Evolutionary conservation across 1,140 invertebrate genomes (phyloP), one percentile per base, ranked within the genome.

Genomic region (Eumaeus atala): DNA sequence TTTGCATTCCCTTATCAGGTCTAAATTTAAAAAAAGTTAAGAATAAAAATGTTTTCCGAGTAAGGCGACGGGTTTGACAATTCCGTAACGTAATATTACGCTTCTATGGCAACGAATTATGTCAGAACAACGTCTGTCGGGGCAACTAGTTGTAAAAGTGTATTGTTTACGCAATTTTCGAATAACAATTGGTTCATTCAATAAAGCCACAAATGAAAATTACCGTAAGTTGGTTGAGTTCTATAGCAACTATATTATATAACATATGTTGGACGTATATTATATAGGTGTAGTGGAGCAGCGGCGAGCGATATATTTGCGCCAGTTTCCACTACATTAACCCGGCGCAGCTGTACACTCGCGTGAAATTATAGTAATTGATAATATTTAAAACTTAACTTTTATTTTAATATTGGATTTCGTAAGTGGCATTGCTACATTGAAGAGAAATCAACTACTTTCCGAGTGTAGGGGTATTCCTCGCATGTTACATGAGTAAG

Each of bases 311-410:
- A 44, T 44, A 44, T 44, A 16, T 44, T 44, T 44, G 40, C 40
- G 38, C 40, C 14, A 14, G 40, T 16, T 44, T 44, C 40, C 40
- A 14, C 9, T 14, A 44, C 40, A 44, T 44, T 44, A 44, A 44
- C 14, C 40, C 40, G 14, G 40, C 40, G 40, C 14, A 14, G 14
- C 40, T 9, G 14, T 16, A 16, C 40, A 9, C 40, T 6, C 40
- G 14, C 14, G 6, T 16, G 17, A 12, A 44, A 44, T 44, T 17
- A 2, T 14, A n/a, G 38, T 40, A 17, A 44, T 44, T 44, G 40
- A 44, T 44, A 44, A 44, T 14, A 14, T 16, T 44, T 14, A 44
- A 44, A 44, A 44, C 16, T 16, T 28, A 28, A 3, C 6, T 28
- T 16, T 44, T 44, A 44, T 9, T 14, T 6, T 16, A 44, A 44